Conservation (phyloP, 2,113 vertebrate genomes). For the Cairina moschata region DNA sequence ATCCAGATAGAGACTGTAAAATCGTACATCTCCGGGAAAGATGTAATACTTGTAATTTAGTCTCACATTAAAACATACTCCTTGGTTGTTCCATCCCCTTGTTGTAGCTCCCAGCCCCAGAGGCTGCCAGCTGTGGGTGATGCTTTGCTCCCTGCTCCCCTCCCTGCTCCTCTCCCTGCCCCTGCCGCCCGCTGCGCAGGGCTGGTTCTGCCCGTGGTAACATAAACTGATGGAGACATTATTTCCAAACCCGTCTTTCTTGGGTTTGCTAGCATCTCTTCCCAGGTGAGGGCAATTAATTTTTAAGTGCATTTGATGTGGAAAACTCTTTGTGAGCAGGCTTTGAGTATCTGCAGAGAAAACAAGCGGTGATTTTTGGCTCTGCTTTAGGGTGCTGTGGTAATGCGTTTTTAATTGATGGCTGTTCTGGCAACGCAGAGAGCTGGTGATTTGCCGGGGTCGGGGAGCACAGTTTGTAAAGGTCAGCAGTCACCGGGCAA, state of each 20-base stretch:
- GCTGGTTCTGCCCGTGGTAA: fast-evolving
- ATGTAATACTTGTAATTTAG: background rate
- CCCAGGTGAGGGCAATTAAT: conserved; percentile 13
- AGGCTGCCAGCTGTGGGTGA: background rate
- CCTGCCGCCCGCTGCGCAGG: no score
- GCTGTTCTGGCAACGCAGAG: background rate
- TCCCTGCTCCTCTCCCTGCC: no score
- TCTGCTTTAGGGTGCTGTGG: background rate
- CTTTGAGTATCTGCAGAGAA: background rate
- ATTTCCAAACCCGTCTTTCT: background rate
- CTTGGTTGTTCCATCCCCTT: background rate
- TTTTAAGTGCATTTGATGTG: background rate
- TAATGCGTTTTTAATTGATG: conserved; percentile 26
- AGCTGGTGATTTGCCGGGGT: background rate
- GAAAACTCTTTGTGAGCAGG: background rate
- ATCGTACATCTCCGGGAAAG: conserved; percentile 15
- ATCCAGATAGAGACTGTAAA: background rate
- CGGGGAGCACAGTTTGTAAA: background rate
- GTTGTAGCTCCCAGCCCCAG: background rate
- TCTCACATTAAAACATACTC: background rate
- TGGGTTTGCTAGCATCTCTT: background rate
- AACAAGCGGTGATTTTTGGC: background rate
- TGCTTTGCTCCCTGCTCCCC: no score
- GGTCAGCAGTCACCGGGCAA: background rate
- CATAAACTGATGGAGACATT: background rate